phyloP scores from a whole-genome alignment of 2,888 invertebrate species.

The Litoditis marina region DNA sequence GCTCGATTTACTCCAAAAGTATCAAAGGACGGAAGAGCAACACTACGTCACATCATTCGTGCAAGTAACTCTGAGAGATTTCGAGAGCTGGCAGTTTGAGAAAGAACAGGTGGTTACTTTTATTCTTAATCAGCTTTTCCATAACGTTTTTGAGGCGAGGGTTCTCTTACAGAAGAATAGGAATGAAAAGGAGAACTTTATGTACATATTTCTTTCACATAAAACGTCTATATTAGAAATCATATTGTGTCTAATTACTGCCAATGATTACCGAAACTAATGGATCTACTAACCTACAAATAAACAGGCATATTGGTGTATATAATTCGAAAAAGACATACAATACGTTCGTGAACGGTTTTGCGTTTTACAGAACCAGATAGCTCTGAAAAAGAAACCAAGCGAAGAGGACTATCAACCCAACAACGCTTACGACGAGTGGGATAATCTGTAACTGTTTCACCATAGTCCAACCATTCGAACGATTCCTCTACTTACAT shows the following conservation, averaged over 20 bases:
- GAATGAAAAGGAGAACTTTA: too few relatives aligned
- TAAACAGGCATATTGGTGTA: too few relatives aligned
- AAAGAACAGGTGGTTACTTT: slow-evolving; percentile 44
- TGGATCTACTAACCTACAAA: too few relatives aligned
- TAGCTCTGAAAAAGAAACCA: slow-evolving; percentile 49
- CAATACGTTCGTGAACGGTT: too few relatives aligned
- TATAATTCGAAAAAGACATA: too few relatives aligned
- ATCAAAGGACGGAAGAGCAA: slow-evolving; percentile 59
- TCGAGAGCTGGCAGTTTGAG: slow-evolving; percentile 60
- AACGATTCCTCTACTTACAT: too few relatives aligned
- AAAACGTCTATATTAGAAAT: too few relatives aligned
- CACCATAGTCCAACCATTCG: too few relatives aligned
- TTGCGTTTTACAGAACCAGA: slow-evolving; percentile 44
- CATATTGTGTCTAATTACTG: too few relatives aligned
- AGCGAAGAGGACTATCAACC: slow-evolving; percentile 46
- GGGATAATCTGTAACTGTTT: slow-evolving; percentile 51
- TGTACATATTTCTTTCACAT: too few relatives aligned
- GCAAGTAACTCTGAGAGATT: slow-evolving; percentile 57
- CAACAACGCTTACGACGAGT: slow-evolving; percentile 56
- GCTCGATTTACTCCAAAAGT: slow-evolving; percentile 56
- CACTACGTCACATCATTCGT: slow-evolving; percentile 57
- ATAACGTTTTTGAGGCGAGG: too few relatives aligned
- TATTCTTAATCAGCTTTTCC: neutral
- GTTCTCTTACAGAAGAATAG: neutral
- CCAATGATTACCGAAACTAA: too few relatives aligned